Percentiles rank a stretch among this genome's conserved stretches.
These are phyloP conservation scores for Megaceryle maxima DNA, from an alignment of 2,113 vertebrate genomes.

Conservation along the genomic window DNA sequence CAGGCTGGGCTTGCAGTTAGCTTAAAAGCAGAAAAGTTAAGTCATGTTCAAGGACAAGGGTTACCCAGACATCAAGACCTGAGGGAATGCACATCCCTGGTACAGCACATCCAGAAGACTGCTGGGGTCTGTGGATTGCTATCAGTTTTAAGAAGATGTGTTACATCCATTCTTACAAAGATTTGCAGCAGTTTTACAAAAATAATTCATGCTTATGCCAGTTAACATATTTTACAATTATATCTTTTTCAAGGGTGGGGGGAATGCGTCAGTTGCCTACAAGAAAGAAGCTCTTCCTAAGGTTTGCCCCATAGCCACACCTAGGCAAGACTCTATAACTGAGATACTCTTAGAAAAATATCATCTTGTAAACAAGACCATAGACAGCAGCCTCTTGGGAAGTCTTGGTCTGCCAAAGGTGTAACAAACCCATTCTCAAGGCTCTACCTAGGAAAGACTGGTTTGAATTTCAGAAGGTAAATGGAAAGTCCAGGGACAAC, in stretches of 20 bases:
- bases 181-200: background rate
- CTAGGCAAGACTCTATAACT: background rate
- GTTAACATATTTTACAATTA: background rate
- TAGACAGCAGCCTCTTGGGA: background rate
- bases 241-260: background rate
- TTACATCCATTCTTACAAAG: background rate
- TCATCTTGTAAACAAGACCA: background rate
- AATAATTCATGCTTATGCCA: background rate
- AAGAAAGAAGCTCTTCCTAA: background rate
- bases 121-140: background rate
- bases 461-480: background rate
- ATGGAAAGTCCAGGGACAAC: background rate
- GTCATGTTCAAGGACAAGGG: background rate
- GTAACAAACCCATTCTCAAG: background rate
- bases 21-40: background rate
- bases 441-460: background rate
- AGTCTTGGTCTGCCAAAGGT: background rate
- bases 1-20: background rate
- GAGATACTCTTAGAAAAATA: background rate
- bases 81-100: background rate
- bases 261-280: accelerated
- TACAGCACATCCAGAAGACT: background rate
- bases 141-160: background rate
- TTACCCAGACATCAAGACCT: background rate
- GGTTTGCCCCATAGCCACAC: background rate